Evolutionary conservation across 2,113 vertebrate species (phyloP), one percentile per base, ranked within the genome.

Genomic region (Dicentrarchus labrax): DNA sequence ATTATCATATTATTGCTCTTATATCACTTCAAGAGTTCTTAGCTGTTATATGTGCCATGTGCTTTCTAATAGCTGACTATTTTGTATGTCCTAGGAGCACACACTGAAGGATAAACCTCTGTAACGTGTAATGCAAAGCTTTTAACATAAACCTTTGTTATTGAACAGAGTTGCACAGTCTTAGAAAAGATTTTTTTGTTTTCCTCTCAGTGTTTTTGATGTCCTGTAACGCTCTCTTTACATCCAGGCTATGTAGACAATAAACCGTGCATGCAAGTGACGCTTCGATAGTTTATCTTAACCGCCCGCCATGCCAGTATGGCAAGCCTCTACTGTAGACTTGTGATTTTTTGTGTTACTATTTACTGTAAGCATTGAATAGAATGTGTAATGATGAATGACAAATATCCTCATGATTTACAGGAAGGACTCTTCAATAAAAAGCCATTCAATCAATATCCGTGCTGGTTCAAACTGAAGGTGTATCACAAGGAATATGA

Each of bases 201-300:
- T 90, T 80, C 84, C 83, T 93, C 86, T 90, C 86, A 69, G 91
- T 91, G 88, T 89, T 92, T 90, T 91, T 68, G 78, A 71, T 87
- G 93, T 95, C 82, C 84, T 79, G 90, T 93, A 88, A 84, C 54
- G 86, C 90, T 93, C 70, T 86, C 86, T 87, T 92, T 80, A 86
- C 87, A 86, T 81, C 86, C 86, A 22, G 76, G 86, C 88, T 89
- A 60, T 88, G 88, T 92, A 93, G 90, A 90, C 88, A 84, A 91
- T 88, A 88, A 92, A 78, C 81, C 72, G 72, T 94, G 95, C 95
- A 95, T 96, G 95, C 93, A 76, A 93, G 91, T 93, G 85, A 90
- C 72, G 91, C 90, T 93, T 92, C 11, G 56, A 87, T 90, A 91
- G 91, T 82, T 91, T 86, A 92, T 86, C 87, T 74, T 85, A 87